A percentile compares a stretch with the other conserved stretches of the same genome.
Conservation (phyloP, 2,888 invertebrate genomes). For the Diplazon laetatorius region DNA sequence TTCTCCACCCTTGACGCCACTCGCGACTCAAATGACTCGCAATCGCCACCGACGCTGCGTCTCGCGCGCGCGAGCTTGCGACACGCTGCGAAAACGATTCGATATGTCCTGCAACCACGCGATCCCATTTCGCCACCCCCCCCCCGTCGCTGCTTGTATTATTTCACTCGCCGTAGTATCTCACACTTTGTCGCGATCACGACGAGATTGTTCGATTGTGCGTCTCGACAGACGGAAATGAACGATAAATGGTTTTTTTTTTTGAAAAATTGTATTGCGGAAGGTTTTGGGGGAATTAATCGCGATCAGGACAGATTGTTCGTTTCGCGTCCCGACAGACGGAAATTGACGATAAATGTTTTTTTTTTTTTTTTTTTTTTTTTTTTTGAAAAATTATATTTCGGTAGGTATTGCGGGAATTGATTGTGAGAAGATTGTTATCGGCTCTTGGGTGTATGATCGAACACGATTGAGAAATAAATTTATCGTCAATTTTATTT, state of each 20-base stretch:
- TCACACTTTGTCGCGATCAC: conserved; percentile 7
- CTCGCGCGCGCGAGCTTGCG: conserved; percentile 20
- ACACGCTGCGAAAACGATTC: conserved; percentile 57
- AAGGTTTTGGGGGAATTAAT: no score
- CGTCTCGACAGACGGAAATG: conserved; percentile 46
- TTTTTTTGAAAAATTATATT: no score
- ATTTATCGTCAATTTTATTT: no score
- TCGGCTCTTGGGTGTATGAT: no score
- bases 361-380: no score
- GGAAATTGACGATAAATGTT: conserved; percentile 26
- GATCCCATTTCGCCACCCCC: conserved; percentile 57
- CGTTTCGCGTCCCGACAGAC: conserved; percentile 24
- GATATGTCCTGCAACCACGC: conserved; percentile 74
- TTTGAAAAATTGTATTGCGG: no score
- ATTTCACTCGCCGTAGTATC: conserved; percentile 42
- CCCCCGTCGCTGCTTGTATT: conserved; percentile 42
- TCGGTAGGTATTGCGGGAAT: no score
- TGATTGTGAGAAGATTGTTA: no score
- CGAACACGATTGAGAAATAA: no score
- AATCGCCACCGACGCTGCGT: conserved; percentile 22
- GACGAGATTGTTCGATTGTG: neutral
- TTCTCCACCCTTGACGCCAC: no score
- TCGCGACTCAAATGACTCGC: conserved; percentile 54
- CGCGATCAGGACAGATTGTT: neutral
- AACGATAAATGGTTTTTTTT: no score